Percentiles rank a stretch among this genome's conserved stretches.
phyloP scores from a whole-genome alignment of 2,888 invertebrate genomes.

The Nephrotoma appendiculata region DNA sequence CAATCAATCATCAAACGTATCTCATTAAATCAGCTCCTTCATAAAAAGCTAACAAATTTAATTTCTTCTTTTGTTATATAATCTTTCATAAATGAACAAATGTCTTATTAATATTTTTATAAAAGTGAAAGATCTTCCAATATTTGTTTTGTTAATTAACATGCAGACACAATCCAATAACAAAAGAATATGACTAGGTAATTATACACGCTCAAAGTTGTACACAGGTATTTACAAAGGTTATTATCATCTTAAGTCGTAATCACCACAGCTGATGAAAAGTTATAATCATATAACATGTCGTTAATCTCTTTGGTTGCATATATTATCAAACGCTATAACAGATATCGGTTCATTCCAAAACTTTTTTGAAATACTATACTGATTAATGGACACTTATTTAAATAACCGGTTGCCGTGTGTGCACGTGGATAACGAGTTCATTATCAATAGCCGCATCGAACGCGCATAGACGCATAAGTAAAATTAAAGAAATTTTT shows the following conservation, averaged over 20 bases:
- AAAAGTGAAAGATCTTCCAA: not conserved
- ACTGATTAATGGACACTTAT: not conserved
- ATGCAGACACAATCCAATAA: not conserved
- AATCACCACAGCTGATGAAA: not conserved
- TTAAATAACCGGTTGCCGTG: not conserved
- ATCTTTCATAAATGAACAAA: too few species aligned
- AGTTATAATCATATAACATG: not conserved
- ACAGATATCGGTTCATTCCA: not conserved
- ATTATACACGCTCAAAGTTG: too few species aligned
- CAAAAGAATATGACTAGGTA: too few species aligned
- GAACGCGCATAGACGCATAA: not conserved
- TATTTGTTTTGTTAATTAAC: not conserved
- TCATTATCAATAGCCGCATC: not conserved
- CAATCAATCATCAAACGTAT: too few species aligned
- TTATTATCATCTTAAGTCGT: not conserved
- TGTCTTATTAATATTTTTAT: too few species aligned
- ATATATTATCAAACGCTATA: not conserved
- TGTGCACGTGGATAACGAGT: not conserved
- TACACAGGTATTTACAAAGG: too few species aligned
- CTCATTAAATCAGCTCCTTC: too few species aligned
- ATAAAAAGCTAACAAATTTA: too few species aligned
- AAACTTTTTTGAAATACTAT: not conserved
- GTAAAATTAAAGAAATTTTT: not conserved
- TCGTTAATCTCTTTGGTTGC: not conserved
- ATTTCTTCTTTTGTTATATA: too few species aligned